Conservation (phyloP, 2,888 invertebrate species). For the Phasia obesa region DNA sequence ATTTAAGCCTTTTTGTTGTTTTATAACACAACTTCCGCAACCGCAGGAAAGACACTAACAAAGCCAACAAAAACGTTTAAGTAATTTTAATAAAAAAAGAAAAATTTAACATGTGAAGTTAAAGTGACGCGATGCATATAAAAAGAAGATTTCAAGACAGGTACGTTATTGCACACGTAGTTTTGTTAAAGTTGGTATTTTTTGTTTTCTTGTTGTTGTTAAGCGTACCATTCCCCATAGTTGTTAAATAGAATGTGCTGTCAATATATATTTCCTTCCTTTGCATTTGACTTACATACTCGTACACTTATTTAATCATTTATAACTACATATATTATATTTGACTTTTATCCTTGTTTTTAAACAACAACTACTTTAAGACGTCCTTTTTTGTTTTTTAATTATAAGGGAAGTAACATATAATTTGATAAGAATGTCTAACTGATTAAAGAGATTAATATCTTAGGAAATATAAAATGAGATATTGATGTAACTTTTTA, state of each 20-base stretch:
- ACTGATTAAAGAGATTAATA: no score
- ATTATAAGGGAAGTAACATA: no score
- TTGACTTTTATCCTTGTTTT: no score
- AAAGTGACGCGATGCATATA: conserved; percentile 43
- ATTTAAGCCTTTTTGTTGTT: conserved; percentile 77
- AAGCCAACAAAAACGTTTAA: conserved; percentile 44
- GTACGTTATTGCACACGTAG: conserved; percentile 45
- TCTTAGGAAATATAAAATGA: no score
- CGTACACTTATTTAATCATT: no score
- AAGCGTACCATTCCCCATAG: conserved; percentile 15
- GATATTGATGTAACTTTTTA: no score
- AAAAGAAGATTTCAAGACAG: conserved; percentile 41
- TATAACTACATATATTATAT: no score
- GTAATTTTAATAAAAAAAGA: conserved; percentile 19
- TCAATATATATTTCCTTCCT: conserved; percentile 68
- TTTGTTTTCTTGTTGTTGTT: conserved; percentile 11
- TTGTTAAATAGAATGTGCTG: conserved; percentile 68
- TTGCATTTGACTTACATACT: conserved; percentile 37
- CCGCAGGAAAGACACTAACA: conserved; percentile 49
- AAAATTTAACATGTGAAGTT: conserved; percentile 63
- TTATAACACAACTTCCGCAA: conserved; percentile 77
- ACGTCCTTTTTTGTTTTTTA: no score
- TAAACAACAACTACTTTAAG: no score
- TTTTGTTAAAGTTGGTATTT: conserved; percentile 37
- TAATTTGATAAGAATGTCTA: no score